These are phyloP conservation scores for fruit fly (Drosophila melanogaster) DNA, from an alignment of 1,140 invertebrate genomes.

Conservation along the genomic window DNA sequence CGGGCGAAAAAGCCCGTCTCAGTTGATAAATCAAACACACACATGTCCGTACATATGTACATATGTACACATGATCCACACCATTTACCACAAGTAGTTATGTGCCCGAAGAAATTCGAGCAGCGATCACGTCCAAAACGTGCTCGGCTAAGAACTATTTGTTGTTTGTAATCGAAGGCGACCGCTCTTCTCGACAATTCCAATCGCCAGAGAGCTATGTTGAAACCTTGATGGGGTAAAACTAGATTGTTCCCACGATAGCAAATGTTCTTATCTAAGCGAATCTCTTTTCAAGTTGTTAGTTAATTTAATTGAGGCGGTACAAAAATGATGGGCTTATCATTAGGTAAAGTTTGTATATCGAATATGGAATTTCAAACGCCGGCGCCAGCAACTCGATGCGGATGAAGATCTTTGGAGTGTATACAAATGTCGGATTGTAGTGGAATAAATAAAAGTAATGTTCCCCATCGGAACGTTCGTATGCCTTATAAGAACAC, in stretches of 20 bases:
- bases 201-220: not conserved
- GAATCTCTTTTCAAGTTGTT: not conserved
- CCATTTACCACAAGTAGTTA: conserved; percentile 12
- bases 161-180: conserved; percentile 27
- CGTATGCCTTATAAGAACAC: conserved; percentile 87
- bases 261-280: not conserved
- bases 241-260: conserved; percentile 12
- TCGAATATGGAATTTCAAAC: conserved; percentile 11
- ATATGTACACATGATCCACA: not conserved
- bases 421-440: conserved; percentile 1
- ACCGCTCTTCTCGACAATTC: conserved; percentile 1
- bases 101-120: conserved; percentile 31
- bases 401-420: conserved; percentile 17
- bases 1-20: conserved; percentile 42
- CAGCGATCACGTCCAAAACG: conserved; percentile 42
- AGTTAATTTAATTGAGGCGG: conserved; percentile 18
- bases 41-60: not conserved
- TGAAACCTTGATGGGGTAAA: not conserved
- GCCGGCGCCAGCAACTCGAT: conserved; percentile 4
- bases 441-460: not conserved
- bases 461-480: not conserved
- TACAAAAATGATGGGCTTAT: conserved; percentile 34
- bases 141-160: conserved; percentile 48
- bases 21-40: conserved; percentile 56
- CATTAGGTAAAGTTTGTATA: conserved; percentile 16